Conservation (phyloP, 2,113 vertebrate genomes). For the Myotis yumanensis region DNA sequence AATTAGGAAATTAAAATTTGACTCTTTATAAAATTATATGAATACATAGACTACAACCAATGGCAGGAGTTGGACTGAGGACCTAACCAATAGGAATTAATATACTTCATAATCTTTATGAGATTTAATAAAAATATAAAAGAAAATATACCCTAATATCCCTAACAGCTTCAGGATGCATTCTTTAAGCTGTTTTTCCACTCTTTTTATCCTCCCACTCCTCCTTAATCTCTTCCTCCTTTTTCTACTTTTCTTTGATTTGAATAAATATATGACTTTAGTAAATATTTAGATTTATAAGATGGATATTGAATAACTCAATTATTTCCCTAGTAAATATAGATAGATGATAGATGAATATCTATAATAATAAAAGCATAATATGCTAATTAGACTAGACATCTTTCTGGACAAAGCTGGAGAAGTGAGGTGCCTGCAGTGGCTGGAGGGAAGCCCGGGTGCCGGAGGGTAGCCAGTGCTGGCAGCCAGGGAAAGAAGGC, state of each 20-base stretch:
- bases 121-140: neutral
- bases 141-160: neutral
- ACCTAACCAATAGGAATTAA: neutral
- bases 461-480: too few species aligned
- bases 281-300: neutral
- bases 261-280: neutral
- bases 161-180: neutral
- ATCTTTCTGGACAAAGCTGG: too few species aligned
- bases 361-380: too few species aligned
- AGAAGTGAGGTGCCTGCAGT: too few species aligned
- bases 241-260: neutral
- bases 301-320: neutral
- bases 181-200: neutral
- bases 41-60: neutral
- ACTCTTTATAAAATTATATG: neutral
- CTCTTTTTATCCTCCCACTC: neutral
- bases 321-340: neutral
- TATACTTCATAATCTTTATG: neutral
- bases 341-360: neutral
- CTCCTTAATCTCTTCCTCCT: neutral
- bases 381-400: too few species aligned
- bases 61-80: neutral
- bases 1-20: conserved; percentile 31
- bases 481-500: too few species aligned
- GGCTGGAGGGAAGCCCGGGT: too few species aligned